A percentile compares a stretch with the other conserved stretches of the same genome.
Conservation (phyloP, 2,113 vertebrate species). For the Vidua macroura region DNA sequence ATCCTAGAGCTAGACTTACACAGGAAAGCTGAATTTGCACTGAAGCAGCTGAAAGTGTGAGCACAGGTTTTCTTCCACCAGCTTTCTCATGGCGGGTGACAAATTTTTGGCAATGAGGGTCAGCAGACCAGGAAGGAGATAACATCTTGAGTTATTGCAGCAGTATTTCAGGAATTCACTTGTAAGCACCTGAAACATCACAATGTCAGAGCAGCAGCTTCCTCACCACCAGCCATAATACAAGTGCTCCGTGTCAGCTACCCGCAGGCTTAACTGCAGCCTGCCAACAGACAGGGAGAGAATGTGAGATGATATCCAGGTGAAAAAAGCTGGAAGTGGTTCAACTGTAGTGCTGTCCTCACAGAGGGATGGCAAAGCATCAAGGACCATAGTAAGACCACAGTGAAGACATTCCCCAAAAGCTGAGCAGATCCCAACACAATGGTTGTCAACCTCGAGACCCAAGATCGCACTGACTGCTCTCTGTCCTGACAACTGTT, state of each 20-base stretch:
- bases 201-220: not conserved
- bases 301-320: not conserved
- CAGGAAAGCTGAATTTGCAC: not conserved
- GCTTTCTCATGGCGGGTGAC: not conserved
- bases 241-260: rapidly evolving
- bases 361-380: not conserved
- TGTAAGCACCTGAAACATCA: not conserved
- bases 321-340: not conserved
- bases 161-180: not conserved
- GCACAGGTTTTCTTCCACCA: not conserved
- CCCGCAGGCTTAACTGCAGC: not conserved
- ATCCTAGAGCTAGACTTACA: not conserved
- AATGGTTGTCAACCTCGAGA: rapidly evolving
- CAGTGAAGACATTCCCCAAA: not conserved
- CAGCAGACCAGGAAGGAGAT: not conserved
- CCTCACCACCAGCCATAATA: not conserved
- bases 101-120: not conserved
- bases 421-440: not conserved
- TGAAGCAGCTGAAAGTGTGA: not conserved
- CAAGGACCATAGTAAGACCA: rapidly evolving
- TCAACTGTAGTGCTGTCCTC: not conserved
- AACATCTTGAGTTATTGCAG: not conserved
- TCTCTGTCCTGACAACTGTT: rapidly evolving
- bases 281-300: not conserved
- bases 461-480: rapidly evolving